Conservation (phyloP, 2,888 invertebrate genomes). For the Tachystola acroxantha region DNA sequence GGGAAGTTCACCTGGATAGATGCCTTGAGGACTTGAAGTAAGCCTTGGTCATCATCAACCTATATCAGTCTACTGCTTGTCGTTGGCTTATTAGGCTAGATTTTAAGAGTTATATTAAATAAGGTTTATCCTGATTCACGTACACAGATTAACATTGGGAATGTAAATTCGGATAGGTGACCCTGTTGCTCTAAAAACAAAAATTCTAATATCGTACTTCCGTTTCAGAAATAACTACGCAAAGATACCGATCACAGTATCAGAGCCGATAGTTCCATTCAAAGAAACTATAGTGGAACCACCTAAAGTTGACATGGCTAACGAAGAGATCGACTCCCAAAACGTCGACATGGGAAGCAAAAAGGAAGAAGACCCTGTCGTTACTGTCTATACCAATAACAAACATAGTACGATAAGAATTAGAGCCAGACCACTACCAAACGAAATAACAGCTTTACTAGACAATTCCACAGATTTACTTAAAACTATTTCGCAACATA, state of each 20-base stretch:
- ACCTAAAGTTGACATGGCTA: constrained; percentile 90
- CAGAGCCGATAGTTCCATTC: constrained; percentile 97
- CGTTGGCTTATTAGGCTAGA: background rate
- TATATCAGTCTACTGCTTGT: no score
- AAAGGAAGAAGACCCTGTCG: constrained; percentile 69
- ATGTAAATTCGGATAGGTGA: no score
- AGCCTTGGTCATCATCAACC: constrained; percentile 27
- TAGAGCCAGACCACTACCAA: constrained; percentile 87
- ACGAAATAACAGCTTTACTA: constrained; percentile 82
- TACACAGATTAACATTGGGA: no score
- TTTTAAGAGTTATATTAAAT: background rate
- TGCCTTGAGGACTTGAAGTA: constrained; percentile 94
- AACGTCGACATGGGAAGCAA: constrained; percentile 64
- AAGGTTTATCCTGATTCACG: no score
- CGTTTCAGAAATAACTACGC: constrained; percentile 82
- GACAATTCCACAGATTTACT: constrained; percentile 85
- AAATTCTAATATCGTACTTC: no score
- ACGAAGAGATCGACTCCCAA: constrained; percentile 87
- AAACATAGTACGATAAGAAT: constrained; percentile 85
- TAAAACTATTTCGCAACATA: constrained; percentile 78
- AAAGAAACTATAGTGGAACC: constrained; percentile 93
- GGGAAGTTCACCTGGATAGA: constrained; percentile 97
- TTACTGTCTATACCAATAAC: constrained; percentile 82
- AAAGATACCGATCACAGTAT: constrained; percentile 91
- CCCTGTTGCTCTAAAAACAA: no score